phyloP scores from a whole-genome alignment of 2,797 vertebrate genomes.

The Emys orbicularis region DNA sequence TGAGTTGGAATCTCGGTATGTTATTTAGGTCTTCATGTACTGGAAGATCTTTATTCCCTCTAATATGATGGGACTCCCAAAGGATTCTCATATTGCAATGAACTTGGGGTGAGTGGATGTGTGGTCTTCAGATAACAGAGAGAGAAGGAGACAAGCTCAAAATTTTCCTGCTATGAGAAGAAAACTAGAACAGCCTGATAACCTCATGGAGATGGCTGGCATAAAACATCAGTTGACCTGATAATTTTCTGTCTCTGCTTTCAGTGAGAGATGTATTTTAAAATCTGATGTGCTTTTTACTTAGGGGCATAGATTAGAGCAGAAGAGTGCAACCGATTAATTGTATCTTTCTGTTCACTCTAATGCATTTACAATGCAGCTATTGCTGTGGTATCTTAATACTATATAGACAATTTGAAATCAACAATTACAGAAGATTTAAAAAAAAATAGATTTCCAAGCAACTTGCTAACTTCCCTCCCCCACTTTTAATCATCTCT shows the following conservation, averaged over 20 bases:
- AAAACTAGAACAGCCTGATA: not conserved
- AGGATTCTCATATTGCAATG: not conserved
- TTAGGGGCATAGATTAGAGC: not conserved
- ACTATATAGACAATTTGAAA: constrained; percentile 28
- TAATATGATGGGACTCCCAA: not conserved
- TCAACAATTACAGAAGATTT: not conserved
- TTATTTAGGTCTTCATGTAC: not conserved
- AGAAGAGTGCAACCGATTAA: not conserved
- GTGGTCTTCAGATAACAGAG: not conserved
- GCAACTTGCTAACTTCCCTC: not conserved
- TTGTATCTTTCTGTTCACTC: not conserved
- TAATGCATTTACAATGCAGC: not conserved
- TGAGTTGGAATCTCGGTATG: not conserved
- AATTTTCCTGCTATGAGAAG: not conserved
- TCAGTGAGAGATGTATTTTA: not conserved
- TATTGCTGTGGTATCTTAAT: not conserved
- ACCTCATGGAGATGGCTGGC: not conserved
- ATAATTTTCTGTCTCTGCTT: rapidly evolving
- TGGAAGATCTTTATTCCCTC: not conserved
- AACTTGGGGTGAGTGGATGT: not conserved
- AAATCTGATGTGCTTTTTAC: not conserved
- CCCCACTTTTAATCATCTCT: constrained; percentile 6
- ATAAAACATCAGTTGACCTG: not conserved
- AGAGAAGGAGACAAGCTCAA: not conserved
- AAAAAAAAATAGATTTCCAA: not conserved